These are phyloP conservation scores for Lethrus apterus DNA, from an alignment of 1,140 invertebrate genomes.

Conservation along the genomic window DNA sequence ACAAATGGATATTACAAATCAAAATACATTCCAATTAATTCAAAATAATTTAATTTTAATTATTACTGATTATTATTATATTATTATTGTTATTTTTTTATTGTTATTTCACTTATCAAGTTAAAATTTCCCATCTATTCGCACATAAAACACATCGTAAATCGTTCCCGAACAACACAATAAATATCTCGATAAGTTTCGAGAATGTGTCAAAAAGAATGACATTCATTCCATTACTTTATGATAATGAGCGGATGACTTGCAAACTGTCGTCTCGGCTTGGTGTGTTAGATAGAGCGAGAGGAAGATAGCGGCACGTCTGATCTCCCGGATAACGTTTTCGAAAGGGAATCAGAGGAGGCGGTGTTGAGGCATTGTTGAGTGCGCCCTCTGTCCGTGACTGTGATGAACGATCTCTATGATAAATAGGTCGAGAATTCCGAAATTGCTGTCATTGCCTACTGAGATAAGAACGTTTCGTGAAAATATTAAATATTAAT, in stretches of 20 bases:
- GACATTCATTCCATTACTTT: conserved; percentile 33
- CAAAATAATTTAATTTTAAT: too few relatives aligned
- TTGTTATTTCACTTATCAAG: too few relatives aligned
- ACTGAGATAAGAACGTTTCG: conserved; percentile 16
- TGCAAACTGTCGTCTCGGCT: conserved; percentile 25
- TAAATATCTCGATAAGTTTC: conserved; percentile 3
- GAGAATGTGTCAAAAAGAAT: conserved; percentile 29
- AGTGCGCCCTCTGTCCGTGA: conserved; percentile 5
- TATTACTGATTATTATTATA: too few relatives aligned
- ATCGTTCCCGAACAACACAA: not conserved
- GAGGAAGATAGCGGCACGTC: too few relatives aligned
- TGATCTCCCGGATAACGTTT: conserved; percentile 17
- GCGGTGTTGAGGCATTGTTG: conserved; percentile 20
- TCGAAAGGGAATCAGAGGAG: conserved; percentile 23
- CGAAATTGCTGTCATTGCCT: conserved; percentile 24
- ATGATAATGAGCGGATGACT: conserved; percentile 34
- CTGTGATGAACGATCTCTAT: conserved; percentile 26
- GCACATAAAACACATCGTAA: conserved; percentile 1
- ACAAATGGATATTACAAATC: too few relatives aligned
- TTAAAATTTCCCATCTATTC: too few relatives aligned
- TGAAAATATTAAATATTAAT: conserved; percentile 14
- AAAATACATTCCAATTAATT: too few relatives aligned
- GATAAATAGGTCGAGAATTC: conserved; percentile 27
- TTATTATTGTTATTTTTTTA: too few relatives aligned
- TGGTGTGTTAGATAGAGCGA: too few relatives aligned